Evolutionary conservation across 2,113 vertebrate genomes (phyloP), one percentile per base, ranked within the genome.

Genomic region (Spea multiplicata): DNA sequence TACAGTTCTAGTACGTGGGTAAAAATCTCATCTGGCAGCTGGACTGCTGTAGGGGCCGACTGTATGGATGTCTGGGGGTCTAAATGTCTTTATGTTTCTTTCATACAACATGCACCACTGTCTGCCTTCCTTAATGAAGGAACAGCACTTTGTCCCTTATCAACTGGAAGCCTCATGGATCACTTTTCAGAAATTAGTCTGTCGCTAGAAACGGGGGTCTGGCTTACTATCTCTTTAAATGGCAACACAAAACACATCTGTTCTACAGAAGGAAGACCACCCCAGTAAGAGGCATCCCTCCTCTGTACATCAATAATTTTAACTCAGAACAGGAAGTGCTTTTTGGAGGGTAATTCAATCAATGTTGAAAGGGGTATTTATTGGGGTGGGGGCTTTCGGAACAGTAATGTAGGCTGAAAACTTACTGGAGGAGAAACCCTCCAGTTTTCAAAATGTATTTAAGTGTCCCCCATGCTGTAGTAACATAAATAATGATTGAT

Each of bases 281-380:
- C 77, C 70, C n/a, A 30, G 76, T 49, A 67, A 48, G 62, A 57
- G 71, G 30, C 49, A 52, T 12, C 17, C 17, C 13, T 49, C 44
- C 59, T 53, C 44, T 17, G 13, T 17, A 66, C 48, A 72, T 72
- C 76, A 72, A 48, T 16, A 48, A 49, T 52, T 14, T 55, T 17
- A 55, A 69, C 8, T 8, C 59, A 52, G 44, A 14, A n/a, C 66
- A 59, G 68, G 76, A 73, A 44, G 57, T 47, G 45, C 44, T 59
- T 76, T 30, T 76, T 57, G 55, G 61, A 66, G 55, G 64, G 74
- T 68, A 76, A 68, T 76, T 68, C 74, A 76, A 68, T 76, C 67
- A 76, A 76, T 76, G 65, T 52, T 76, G 59, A 74, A 68, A 57
- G 74, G 57, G 44, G 66, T 46, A 67, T 68, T 76, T 44, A 13